These are phyloP conservation scores for Helicoverpa assulta DNA, from an alignment of 2,888 invertebrate species.

Conservation along the genomic window DNA sequence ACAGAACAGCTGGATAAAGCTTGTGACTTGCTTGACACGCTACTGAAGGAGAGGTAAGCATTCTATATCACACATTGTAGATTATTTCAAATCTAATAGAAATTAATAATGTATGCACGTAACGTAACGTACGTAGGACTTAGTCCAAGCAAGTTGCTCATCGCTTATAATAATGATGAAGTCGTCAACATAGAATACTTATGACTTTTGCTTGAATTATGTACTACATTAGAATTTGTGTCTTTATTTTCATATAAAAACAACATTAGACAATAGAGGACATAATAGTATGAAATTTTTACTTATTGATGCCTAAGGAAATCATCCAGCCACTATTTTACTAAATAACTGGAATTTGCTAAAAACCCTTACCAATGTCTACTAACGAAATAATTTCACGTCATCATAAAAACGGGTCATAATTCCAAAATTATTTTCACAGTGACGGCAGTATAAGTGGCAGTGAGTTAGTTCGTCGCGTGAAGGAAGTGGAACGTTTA, in stretches of 20 bases:
- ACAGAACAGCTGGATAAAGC: conserved; percentile 91
- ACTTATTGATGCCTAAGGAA: too few species aligned
- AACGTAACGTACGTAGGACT: too few species aligned
- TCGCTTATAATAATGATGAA: not conserved
- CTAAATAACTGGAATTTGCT: not conserved
- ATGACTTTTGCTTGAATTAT: too few species aligned
- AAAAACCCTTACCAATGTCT: not conserved
- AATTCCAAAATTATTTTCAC: not conserved
- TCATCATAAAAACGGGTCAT: not conserved
- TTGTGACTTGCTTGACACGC: conserved; percentile 89
- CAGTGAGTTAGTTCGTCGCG: conserved; percentile 84
- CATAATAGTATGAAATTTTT: too few species aligned
- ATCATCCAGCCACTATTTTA: not conserved
- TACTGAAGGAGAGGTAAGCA: conserved; percentile 80
- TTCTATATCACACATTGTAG: not conserved
- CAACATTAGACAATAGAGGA: too few species aligned
- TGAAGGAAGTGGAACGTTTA: conserved; percentile 85
- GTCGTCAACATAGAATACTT: not conserved
- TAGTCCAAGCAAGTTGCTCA: not conserved
- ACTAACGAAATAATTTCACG: not conserved
- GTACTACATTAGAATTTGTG: not conserved
- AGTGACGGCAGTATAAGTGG: conserved; percentile 80
- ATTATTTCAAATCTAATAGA: too few species aligned
- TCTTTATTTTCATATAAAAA: too few species aligned
- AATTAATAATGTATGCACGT: too few species aligned